A percentile compares a stretch with the other conserved stretches of the same genome.
phyloP scores from a whole-genome alignment of 35 echinoderm and acorn worm genomes.

The Apostichopus californicus region DNA sequence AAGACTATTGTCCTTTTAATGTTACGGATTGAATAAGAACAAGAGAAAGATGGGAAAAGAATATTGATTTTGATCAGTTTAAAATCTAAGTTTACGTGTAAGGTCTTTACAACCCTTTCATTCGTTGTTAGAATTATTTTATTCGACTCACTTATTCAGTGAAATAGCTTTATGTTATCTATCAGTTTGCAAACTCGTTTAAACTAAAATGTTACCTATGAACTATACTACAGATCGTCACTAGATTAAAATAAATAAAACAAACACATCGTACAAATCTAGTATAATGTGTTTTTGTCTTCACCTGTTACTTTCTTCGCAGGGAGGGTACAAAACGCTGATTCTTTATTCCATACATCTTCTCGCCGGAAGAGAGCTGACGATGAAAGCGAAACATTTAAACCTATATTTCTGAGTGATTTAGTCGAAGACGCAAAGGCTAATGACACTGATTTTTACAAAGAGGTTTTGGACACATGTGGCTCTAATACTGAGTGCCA shows the following conservation, averaged over 20 bases:
- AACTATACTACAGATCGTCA: too few relatives aligned
- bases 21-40: neutral
- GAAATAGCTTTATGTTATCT: too few relatives aligned
- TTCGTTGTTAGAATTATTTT: too few relatives aligned
- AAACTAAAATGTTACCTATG: too few relatives aligned
- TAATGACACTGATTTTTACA: neutral
- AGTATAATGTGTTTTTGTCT: too few relatives aligned
- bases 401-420: neutral
- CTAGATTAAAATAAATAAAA: too few relatives aligned
- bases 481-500: constrained; percentile 12
- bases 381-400: neutral
- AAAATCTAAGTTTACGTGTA: too few relatives aligned
- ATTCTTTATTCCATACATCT: constrained; percentile 17
- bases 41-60: neutral
- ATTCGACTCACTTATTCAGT: too few relatives aligned
- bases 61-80: neutral
- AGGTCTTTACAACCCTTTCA: too few relatives aligned
- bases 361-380: constrained; percentile 22
- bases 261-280: too few relatives aligned
- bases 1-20: neutral
- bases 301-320: too few relatives aligned
- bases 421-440: neutral
- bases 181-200: too few relatives aligned
- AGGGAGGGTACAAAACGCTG: neutral
- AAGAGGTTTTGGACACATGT: neutral